Conservation (phyloP, 2,113 vertebrate genomes). For the Polyodon spathula region DNA sequence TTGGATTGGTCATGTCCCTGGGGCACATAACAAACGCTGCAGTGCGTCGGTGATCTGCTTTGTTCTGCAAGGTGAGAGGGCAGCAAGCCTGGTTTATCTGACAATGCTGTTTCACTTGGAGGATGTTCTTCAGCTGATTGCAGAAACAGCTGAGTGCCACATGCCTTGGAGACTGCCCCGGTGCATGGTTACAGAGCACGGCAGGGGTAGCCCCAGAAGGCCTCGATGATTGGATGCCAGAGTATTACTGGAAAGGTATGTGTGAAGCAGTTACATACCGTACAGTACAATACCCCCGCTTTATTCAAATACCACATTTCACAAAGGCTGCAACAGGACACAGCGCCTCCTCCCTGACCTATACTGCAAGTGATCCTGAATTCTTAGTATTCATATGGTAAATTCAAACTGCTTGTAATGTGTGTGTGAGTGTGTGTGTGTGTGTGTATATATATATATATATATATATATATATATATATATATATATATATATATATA, state of each 20-base stretch:
- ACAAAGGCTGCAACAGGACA: no score
- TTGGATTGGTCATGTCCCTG: no score
- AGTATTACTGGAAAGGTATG: neutral
- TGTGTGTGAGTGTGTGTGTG: no score
- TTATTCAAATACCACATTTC: no score
- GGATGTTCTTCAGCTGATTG: neutral
- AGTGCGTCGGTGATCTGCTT: no score
- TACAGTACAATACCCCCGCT: neutral
- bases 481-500: neutral
- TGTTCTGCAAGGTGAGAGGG: no score
- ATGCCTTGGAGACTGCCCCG: constrained; percentile 3
- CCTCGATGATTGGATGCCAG: neutral
- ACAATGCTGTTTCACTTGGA: no score
- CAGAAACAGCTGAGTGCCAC: constrained; percentile 7
- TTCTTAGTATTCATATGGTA: no score
- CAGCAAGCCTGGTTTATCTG: no score
- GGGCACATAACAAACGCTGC: no score
- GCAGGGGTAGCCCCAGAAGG: neutral
- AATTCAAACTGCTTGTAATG: neutral
- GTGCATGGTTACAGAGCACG: constrained; percentile 11
- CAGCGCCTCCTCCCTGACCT: no score
- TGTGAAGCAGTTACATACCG: neutral
- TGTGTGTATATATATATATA: neutral
- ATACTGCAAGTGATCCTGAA: no score
- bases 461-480: neutral